Base-by-base conservation (phyloP, 2,113 vertebrate species). In the Nothocercus nigrocapillus region DNA sequence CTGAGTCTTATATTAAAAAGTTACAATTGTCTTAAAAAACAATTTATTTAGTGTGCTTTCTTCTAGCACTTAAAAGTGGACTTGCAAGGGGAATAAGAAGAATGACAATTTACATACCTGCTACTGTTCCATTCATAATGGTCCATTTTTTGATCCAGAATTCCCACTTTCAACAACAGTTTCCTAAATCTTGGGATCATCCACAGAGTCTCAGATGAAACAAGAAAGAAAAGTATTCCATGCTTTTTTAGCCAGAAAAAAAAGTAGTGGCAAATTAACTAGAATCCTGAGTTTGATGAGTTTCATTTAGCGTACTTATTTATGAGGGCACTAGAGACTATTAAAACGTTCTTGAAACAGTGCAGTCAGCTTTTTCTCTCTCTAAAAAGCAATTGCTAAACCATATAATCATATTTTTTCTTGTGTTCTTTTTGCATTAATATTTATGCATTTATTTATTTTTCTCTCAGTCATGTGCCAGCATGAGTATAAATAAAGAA, bases 201-300 rank as follows among this genome's bases (percentile, higher is more conserved):
- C 32, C 24, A 8, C 3, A 15, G 4, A 72, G 42, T 56, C 51
- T 32, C 5, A 62, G 62, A 42, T 42, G 5, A 30, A 82, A 73
- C 5, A 36, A 67, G 25, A 38, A 56, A 67, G 12, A 47, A 61
- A 77, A 82, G 3, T 0, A 61, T 86, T 67, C 44, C 7, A 6
- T n/a, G 9, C 2, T 3, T 90, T 77, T 54, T 77, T 54, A 13
- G 10, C 5, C 24, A 73, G 77, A 72, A 70, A 7, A 42, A 72
- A 70, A 70, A 6, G 34, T 59, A 59, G 16, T 20, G 9, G 9
- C 11, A 90, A n/a, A 66, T 54, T 32, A 82, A 77, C 8, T 40
- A 54, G 15, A 66, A 77, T 47, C 9, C 20, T 0, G 0, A 76
- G n/a, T 45, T 51, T 38, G 47, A 2, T 42, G 9, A 42, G 3